phyloP scores from a whole-genome alignment of 2,888 invertebrate genomes.

The Bedellia somnulentella region DNA sequence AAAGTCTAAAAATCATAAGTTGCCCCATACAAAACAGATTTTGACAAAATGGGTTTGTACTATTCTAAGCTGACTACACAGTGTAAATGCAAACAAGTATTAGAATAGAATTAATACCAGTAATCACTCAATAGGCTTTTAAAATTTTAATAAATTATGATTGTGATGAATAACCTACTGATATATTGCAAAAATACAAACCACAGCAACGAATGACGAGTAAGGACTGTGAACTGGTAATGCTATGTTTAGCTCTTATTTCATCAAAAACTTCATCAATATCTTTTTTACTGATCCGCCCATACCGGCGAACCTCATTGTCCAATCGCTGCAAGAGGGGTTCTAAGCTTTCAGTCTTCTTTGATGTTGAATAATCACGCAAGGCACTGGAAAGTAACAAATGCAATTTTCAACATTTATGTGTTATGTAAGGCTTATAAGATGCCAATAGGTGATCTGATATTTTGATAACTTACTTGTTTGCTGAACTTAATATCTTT shows the following conservation, averaged over 20 bases:
- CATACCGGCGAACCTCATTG: slow-evolving; percentile 67
- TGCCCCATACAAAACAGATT: too few relatives aligned
- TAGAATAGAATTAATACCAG: too few relatives aligned
- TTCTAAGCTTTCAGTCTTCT: slow-evolving; percentile 65
- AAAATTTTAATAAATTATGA: too few relatives aligned
- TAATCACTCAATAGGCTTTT: too few relatives aligned
- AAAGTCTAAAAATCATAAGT: too few relatives aligned
- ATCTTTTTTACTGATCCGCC: slow-evolving; percentile 72
- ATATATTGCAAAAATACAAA: slow-evolving; percentile 15
- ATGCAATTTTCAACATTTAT: background rate
- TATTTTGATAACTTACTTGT: slow-evolving; percentile 27
- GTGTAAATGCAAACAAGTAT: too few relatives aligned
- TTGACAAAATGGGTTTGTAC: too few relatives aligned
- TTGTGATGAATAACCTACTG: background rate
- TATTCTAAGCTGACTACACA: too few relatives aligned
- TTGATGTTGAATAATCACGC: slow-evolving; percentile 56
- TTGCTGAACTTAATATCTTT: slow-evolving; percentile 33
- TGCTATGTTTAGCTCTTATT: slow-evolving; percentile 66
- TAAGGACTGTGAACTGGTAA: slow-evolving; percentile 77
- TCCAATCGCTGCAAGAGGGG: slow-evolving; percentile 69
- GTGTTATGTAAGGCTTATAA: background rate
- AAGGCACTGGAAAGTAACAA: slow-evolving; percentile 43
- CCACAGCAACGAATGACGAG: slow-evolving; percentile 83
- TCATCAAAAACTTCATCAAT: slow-evolving; percentile 80
- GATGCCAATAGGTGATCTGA: background rate